Evolutionary conservation across 2,888 invertebrate genomes (phyloP), one percentile per base, ranked within the genome.

Genomic region (Gryllus longicercus): DNA sequence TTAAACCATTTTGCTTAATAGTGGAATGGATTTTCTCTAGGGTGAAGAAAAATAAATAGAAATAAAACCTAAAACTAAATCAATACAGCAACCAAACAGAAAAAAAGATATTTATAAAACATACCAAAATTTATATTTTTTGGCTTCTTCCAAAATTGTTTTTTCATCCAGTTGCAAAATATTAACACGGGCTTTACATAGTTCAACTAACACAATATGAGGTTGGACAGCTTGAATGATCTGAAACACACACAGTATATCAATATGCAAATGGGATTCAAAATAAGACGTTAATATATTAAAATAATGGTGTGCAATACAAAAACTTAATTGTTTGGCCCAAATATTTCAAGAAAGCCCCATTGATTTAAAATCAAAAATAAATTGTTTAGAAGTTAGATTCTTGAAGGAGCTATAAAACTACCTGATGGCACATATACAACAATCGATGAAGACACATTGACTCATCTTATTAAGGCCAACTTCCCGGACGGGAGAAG

Each of bases 81-180:
- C 5, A 63, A 4, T 63, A 11, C 12, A 63, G n/a, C 8, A 63
- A 63, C 63, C 14, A 63, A 63, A n/a, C 14, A 63, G n/a, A 63
- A 63, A 63, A n/a, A 63, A 63, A 11, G 4, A 63, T 14, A 18
- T 63, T 63, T 63, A 63, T 18, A 83, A n/a, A 75, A 82, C 88
- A 93, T 92, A 86, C 93, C 91, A 84, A 95, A 90, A 87, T 93
- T 95, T 83, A 98, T 92, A 86, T 95, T 94, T n/a, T 86, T 96
- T 94, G 4, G 96, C 95, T 88, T 98, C 97, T 86, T 93, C 91
- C 82, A 98, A 88, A 83, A 99, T 91, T 3, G 94, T 93, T 86
- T 95, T 93, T 87, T 99, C 99, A 87, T 98, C 97, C 85, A 97
- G 88, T 84, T 95, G 92, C 82, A 99, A 90, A 85, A 99, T 95